Evolutionary conservation across 2,113 vertebrate species (phyloP).

Genomic region (Rhinolophus sinicus): DNA sequence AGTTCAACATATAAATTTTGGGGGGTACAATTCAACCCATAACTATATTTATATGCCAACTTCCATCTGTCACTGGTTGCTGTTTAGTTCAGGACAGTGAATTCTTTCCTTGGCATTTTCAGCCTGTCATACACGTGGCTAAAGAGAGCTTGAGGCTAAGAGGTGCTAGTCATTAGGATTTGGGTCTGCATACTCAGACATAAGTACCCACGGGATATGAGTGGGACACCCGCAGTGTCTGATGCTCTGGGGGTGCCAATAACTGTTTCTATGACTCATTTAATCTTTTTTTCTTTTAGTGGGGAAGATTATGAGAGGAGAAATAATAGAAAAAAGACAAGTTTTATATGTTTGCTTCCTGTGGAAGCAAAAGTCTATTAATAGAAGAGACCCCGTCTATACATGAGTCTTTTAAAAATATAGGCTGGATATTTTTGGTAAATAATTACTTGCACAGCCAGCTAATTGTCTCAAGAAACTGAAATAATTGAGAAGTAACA

Average conservation of each 20-base stretch:
- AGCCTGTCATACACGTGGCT: neutral
- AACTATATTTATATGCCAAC: neutral
- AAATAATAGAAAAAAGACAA: neutral
- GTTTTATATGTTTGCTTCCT: neutral
- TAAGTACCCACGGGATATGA: neutral
- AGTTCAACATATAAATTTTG: neutral
- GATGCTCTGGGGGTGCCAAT: neutral
- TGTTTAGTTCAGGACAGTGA: neutral
- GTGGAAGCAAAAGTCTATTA: neutral
- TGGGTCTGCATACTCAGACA: neutral
- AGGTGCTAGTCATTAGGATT: neutral
- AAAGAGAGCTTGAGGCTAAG: neutral
- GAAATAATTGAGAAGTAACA: conserved; percentile 16
- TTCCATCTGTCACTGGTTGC: neutral
- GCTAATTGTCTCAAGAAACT: conserved; percentile 35
- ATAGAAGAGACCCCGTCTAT: neutral
- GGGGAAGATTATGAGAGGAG: neutral
- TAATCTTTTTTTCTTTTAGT: neutral
- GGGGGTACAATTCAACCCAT: neutral
- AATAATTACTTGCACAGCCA: neutral
- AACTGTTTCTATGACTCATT: neutral
- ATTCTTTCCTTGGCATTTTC: neutral
- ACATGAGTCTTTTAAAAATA: neutral
- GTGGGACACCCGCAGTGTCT: neutral
- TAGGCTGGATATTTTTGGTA: neutral